Percentiles rank a stretch among this genome's conserved stretches.
Evolutionary conservation across 2,113 vertebrate genomes (phyloP).

Genomic region (Damaliscus lunatus): DNA sequence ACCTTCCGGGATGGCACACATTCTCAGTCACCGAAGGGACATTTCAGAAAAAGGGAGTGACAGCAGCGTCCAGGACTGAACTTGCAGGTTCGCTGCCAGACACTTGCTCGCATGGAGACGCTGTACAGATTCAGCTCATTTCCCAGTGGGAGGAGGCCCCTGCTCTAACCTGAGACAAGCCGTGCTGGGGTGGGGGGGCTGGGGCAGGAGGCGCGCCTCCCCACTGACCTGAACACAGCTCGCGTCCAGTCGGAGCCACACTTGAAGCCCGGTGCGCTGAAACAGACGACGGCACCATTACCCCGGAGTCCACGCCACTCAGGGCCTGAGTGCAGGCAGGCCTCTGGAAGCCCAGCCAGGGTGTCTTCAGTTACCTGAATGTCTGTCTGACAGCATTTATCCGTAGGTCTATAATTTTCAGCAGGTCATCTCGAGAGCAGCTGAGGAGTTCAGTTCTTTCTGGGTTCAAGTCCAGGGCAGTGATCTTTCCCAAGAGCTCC

Average conservation of each 20-base stretch:
- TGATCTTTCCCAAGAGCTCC: constrained; percentile 93
- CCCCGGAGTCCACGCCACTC: fast-evolving
- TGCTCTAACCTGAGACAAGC: background rate
- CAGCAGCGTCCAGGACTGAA: background rate
- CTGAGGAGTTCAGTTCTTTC: constrained; percentile 94
- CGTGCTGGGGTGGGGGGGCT: fast-evolving
- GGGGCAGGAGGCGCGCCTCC: background rate
- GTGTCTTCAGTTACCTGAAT: constrained; percentile 84
- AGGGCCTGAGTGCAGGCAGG: background rate
- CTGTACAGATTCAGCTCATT: background rate
- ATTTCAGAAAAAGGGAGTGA: background rate
- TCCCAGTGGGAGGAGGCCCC: background rate
- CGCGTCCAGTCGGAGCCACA: constrained; percentile 98
- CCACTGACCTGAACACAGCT: constrained; percentile 93
- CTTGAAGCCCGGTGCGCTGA: constrained; percentile 95
- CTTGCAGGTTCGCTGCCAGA: background rate
- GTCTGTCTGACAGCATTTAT: constrained; percentile 87
- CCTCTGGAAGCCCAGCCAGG: background rate
- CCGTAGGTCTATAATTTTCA: constrained; percentile 95
- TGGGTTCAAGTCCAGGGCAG: constrained; percentile 94
- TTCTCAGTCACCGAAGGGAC: background rate
- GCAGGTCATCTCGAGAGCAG: constrained; percentile 94
- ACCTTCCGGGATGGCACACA: fast-evolving
- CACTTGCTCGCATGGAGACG: fast-evolving
- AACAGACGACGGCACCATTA: constrained; percentile 14